phyloP scores from a whole-genome alignment of 1,140 invertebrate genomes.

The Bombus balteatus region DNA sequence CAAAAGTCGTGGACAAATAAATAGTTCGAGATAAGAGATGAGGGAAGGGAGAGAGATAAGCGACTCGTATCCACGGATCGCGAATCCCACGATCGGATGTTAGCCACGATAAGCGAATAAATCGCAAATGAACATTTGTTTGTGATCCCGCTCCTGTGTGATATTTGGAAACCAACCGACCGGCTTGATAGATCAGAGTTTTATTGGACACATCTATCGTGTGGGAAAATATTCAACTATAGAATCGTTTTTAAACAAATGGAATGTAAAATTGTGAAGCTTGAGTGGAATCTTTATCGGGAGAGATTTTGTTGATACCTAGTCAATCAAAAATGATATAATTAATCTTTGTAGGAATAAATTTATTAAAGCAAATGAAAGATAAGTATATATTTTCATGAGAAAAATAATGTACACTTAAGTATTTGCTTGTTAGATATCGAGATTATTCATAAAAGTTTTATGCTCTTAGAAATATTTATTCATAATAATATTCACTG shows the following conservation, averaged over 20 bases:
- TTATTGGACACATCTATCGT: background rate
- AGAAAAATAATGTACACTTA: too few species aligned
- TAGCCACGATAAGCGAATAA: conserved; percentile 15
- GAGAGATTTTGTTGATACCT: background rate
- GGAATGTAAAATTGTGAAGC: background rate
- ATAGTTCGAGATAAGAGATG: background rate
- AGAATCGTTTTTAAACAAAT: background rate
- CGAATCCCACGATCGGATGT: background rate
- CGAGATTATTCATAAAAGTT: too few species aligned
- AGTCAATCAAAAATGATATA: background rate
- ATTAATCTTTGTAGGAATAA: too few species aligned
- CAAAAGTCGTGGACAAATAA: conserved; percentile 14
- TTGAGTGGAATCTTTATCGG: background rate
- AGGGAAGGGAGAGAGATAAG: background rate
- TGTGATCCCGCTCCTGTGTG: background rate
- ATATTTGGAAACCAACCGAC: background rate
- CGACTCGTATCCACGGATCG: background rate
- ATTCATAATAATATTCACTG: too few species aligned
- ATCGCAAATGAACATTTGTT: background rate
- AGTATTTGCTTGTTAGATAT: too few species aligned
- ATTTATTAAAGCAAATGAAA: too few species aligned
- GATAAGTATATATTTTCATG: too few species aligned
- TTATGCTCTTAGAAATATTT: too few species aligned
- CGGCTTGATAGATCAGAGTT: background rate
- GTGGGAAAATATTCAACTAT: background rate